Conservation (phyloP, 1,140 invertebrate species). For the Euura saliciscinereae region DNA sequence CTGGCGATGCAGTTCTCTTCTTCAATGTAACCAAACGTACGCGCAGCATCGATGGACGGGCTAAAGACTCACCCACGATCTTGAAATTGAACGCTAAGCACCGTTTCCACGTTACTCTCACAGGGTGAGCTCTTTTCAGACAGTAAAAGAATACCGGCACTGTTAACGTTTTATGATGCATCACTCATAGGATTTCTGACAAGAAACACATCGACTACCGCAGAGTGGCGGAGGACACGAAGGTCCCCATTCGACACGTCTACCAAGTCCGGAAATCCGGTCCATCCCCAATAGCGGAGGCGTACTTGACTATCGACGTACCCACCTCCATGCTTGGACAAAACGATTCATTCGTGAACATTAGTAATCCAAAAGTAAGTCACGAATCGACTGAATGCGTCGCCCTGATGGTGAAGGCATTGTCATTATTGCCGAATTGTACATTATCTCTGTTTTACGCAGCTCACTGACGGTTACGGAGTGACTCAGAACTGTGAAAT, state of each 20-base stretch:
- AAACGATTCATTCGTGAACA: not conserved
- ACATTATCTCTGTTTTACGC: not conserved
- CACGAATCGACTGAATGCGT: too few species aligned
- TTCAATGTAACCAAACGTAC: too few species aligned
- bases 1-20: too few species aligned
- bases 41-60: too few species aligned
- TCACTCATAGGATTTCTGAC: constrained; percentile 45
- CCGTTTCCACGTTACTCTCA: too few species aligned
- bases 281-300: constrained; percentile 42
- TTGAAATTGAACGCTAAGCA: too few species aligned
- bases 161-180: too few species aligned
- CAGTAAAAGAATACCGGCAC: too few species aligned
- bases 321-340: constrained; percentile 19
- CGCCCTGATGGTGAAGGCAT: too few species aligned
- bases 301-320: constrained; percentile 29
- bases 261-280: constrained; percentile 46
- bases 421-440: too few species aligned
- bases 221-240: constrained; percentile 17
- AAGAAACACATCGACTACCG: constrained; percentile 43
- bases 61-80: too few species aligned
- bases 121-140: too few species aligned
- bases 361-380: not conserved
- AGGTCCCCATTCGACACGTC: constrained; percentile 39
- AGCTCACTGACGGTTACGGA: not conserved
- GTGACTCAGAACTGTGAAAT: not conserved